Conservation (phyloP, 2,888 invertebrate genomes). For the Magallana nippona region DNA sequence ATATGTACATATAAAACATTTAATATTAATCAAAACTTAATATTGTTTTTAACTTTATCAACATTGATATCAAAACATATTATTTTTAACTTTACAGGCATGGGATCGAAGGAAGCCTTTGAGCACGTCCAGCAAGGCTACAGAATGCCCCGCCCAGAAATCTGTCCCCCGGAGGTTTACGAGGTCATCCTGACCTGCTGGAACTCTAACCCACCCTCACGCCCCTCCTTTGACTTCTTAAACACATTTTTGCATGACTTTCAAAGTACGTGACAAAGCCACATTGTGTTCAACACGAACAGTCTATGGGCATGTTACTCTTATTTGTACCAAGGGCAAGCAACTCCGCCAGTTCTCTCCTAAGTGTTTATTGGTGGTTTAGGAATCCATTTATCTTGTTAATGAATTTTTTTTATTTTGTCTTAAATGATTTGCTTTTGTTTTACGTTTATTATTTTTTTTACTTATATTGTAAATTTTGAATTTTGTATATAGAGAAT, state of each 20-base stretch:
- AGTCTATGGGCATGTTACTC: constrained; percentile 18
- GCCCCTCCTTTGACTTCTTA: constrained; percentile 75
- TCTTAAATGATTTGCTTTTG: not conserved
- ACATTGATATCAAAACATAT: too few species aligned
- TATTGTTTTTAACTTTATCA: too few species aligned
- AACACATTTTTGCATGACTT: constrained; percentile 75
- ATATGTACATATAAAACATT: too few species aligned
- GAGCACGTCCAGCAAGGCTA: constrained; percentile 73
- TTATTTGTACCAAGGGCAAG: constrained; percentile 7
- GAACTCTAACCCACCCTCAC: constrained; percentile 70
- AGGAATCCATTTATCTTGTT: constrained; percentile 18
- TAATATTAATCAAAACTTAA: too few species aligned
- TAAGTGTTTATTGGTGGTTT: not conserved
- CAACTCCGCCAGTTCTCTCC: constrained; percentile 12
- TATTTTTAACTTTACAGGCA: constrained; percentile 59
- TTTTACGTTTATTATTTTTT: not conserved
- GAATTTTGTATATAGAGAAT: constrained; percentile 25
- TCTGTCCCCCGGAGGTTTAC: constrained; percentile 72
- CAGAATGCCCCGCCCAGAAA: constrained; percentile 71
- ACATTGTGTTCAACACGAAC: constrained; percentile 16
- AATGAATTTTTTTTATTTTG: not conserved
- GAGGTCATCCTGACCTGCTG: constrained; percentile 73
- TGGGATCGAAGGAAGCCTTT: constrained; percentile 74
- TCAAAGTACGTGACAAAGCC: constrained; percentile 53
- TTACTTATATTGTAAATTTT: constrained; percentile 5